phyloP scores from a whole-genome alignment of 2,113 vertebrate genomes.

The Excalfactoria chinensis region DNA sequence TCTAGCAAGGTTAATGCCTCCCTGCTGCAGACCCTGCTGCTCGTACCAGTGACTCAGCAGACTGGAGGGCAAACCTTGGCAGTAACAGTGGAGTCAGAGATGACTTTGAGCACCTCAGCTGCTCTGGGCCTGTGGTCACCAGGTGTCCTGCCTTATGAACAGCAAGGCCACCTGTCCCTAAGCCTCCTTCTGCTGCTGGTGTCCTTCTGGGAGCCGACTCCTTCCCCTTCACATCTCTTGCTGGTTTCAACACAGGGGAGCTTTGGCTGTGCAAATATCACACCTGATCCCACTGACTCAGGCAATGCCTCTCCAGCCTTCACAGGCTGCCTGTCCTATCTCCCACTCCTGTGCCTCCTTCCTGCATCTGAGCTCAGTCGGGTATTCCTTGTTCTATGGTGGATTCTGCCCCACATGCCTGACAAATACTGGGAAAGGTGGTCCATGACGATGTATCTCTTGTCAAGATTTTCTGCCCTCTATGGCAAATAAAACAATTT shows the following conservation, averaged over 20 bases:
- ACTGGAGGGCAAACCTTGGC: background rate
- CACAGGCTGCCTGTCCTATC: background rate
- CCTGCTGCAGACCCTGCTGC: background rate
- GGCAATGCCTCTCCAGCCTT: background rate
- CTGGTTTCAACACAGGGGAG: background rate
- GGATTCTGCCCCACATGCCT: background rate
- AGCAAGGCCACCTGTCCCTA: background rate
- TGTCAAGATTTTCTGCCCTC: background rate
- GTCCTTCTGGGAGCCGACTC: background rate
- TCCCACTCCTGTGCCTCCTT: background rate
- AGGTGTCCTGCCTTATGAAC: background rate
- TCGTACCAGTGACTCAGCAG: background rate
- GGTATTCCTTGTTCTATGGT: background rate
- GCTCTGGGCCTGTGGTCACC: background rate
- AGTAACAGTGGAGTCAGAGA: background rate
- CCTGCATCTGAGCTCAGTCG: background rate
- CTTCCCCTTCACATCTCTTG: accelerated
- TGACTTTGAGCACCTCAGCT: background rate
- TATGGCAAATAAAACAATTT: background rate
- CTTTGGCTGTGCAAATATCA: background rate
- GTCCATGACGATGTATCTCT: background rate
- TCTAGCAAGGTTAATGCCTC: background rate
- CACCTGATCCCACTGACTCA: no score
- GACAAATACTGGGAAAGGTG: background rate
- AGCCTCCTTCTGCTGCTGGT: background rate